phyloP scores from a whole-genome alignment of 2,888 invertebrate genomes.

The Latrodectus hesperus region DNA sequence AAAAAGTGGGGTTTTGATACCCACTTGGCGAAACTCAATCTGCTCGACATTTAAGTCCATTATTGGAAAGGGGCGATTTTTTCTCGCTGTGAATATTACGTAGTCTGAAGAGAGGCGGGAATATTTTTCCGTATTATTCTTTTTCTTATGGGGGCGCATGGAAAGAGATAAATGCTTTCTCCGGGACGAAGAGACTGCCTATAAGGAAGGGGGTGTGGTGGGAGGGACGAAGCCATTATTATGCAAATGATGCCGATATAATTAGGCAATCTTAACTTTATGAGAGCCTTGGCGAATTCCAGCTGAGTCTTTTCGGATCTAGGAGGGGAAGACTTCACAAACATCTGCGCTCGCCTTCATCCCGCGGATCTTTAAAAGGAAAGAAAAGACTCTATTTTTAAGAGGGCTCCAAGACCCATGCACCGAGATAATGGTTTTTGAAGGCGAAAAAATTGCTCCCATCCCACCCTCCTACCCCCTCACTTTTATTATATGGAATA shows the following conservation, averaged over 20 bases:
- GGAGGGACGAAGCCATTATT: conserved; percentile 65
- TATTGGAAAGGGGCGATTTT: conserved; percentile 55
- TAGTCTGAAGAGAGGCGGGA: not conserved
- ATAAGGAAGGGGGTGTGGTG: conserved; percentile 8
- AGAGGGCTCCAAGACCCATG: conserved; percentile 25
- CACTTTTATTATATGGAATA: conserved; percentile 8
- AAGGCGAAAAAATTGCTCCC: conserved; percentile 46
- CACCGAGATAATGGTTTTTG: conserved; percentile 64
- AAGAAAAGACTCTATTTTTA: conserved; percentile 61
- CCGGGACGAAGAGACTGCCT: not conserved
- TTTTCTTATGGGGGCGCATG: conserved; percentile 50
- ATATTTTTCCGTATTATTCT: conserved; percentile 29
- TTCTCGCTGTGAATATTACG: conserved; percentile 21
- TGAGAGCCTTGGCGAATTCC: conserved; percentile 59
- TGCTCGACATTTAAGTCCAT: conserved; percentile 67
- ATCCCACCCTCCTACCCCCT: not conserved
- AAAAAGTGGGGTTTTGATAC: conserved; percentile 45
- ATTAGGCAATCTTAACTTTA: conserved; percentile 68
- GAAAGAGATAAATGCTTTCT: conserved; percentile 49
- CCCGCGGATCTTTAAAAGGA: conserved; percentile 43
- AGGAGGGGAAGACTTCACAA: conserved; percentile 21
- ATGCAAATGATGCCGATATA: conserved; percentile 69
- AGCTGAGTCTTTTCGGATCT: conserved; percentile 50
- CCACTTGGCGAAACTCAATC: conserved; percentile 57
- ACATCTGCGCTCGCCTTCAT: conserved; percentile 60